Conservation (phyloP, 2,888 invertebrate species). For the Conomelus anceps region DNA sequence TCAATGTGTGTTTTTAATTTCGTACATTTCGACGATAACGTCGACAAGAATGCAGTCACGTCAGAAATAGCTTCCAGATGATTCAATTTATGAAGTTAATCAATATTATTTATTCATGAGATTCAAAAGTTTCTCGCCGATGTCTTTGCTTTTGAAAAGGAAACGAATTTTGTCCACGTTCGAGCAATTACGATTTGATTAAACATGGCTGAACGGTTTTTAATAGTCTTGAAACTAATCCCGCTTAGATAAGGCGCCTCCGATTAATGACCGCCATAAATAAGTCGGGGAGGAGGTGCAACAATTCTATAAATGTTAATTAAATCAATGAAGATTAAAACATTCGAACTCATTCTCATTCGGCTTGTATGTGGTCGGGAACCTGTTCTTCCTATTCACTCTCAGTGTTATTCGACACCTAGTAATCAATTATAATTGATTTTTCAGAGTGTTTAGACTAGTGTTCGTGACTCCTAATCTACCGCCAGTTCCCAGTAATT, state of each 20-base stretch:
- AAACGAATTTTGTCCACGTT: not conserved
- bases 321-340: not conserved
- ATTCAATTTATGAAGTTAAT: not conserved
- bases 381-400: not conserved
- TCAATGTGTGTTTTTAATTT: not conserved
- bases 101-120: not conserved
- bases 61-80: not conserved
- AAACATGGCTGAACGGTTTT: not conserved
- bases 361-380: not conserved
- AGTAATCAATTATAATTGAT: not conserved
- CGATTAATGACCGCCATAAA: not conserved
- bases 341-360: not conserved
- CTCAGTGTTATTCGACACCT: not conserved
- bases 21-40: not conserved
- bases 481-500: not conserved
- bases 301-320: not conserved
- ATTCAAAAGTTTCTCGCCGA: not conserved
- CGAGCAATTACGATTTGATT: not conserved
- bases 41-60: not conserved
- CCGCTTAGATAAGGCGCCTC: not conserved
- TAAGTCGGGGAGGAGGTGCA: not conserved
- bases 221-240: not conserved
- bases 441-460: not conserved
- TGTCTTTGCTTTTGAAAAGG: not conserved
- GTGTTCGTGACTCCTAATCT: not conserved